Percentiles rank a stretch among this genome's conserved stretches.
Conservation (phyloP, 2,797 vertebrate genomes). For the Amazona ochrocephala region DNA sequence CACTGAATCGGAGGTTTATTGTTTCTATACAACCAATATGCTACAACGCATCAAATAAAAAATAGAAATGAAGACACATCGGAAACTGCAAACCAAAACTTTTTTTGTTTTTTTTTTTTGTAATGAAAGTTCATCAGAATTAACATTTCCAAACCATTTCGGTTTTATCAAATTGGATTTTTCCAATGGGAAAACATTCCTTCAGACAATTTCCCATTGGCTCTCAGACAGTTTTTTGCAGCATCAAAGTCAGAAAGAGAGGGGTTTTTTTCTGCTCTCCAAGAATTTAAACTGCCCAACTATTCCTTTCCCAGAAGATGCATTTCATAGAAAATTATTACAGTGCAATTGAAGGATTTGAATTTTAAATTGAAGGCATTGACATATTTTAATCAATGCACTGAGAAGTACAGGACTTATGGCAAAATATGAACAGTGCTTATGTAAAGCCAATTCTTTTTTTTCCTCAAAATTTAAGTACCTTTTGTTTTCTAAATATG, state of each 20-base stretch:
- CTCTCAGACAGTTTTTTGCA: background rate
- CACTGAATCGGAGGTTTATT: background rate
- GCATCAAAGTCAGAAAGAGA: background rate
- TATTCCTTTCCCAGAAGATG: slow-evolving; percentile 17
- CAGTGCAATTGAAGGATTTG: background rate
- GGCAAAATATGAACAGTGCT: background rate
- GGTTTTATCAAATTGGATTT: slow-evolving; percentile 8
- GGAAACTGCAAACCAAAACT: background rate
- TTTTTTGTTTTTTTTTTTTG: background rate
- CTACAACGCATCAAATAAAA: background rate
- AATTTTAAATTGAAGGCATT: background rate
- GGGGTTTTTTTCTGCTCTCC: background rate
- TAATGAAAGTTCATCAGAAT: background rate
- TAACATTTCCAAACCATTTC: background rate
- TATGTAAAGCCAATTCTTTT: background rate
- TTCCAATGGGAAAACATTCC: background rate
- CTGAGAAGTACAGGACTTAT: background rate
- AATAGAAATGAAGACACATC: background rate
- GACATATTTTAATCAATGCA: background rate
- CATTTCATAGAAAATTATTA: background rate
- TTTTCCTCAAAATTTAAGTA: background rate
- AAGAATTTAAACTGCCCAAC: background rate
- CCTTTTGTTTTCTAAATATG: background rate
- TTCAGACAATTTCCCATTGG: background rate
- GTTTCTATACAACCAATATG: background rate